A percentile compares a stretch with the other conserved stretches of the same genome.
Evolutionary conservation across 2,888 invertebrate genomes (phyloP).

Genomic region (Herminia tarsipennalis): DNA sequence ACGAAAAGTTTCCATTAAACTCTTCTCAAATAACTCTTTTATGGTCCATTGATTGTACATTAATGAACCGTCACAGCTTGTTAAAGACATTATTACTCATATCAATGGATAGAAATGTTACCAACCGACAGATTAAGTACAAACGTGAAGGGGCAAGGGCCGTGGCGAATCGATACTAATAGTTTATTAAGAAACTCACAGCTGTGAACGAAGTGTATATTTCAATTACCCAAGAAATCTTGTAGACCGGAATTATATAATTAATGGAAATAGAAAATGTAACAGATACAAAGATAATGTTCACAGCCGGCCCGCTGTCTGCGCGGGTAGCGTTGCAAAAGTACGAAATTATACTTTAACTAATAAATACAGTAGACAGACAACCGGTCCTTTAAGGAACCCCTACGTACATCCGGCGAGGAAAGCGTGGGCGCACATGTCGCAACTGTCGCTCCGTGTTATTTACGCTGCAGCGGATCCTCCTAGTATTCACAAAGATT

Average conservation of each 20-base stretch:
- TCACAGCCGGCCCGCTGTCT: slow-evolving; percentile 78
- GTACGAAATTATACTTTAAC: slow-evolving; percentile 52
- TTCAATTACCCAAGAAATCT: slow-evolving; percentile 67
- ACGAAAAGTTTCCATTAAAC: slow-evolving; percentile 23
- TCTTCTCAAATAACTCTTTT: slow-evolving; percentile 10
- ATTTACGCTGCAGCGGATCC: slow-evolving; percentile 69
- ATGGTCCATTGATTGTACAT: slow-evolving; percentile 31
- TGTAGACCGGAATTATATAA: slow-evolving; percentile 67
- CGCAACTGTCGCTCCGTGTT: slow-evolving; percentile 75
- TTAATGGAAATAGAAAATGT: slow-evolving; percentile 81
- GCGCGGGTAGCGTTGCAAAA: slow-evolving; percentile 76
- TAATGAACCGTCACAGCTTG: slow-evolving; percentile 50
- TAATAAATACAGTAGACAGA: slow-evolving; percentile 58
- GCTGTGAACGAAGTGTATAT: slow-evolving; percentile 70
- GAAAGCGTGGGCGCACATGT: slow-evolving; percentile 68
- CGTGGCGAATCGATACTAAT: slow-evolving; percentile 69
- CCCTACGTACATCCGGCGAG: slow-evolving; percentile 84
- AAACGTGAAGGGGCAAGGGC: slow-evolving; percentile 63
- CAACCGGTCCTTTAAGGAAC: slow-evolving; percentile 77
- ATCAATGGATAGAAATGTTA: slow-evolving; percentile 65
- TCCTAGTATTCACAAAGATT: slow-evolving; percentile 54
- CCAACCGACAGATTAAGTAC: slow-evolving; percentile 61
- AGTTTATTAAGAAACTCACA: slow-evolving; percentile 73
- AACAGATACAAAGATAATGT: slow-evolving; percentile 75
- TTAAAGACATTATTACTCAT: slow-evolving; percentile 59